Base-by-base conservation (phyloP, 2,113 vertebrate species). In the Acanthisitta chloris region DNA sequence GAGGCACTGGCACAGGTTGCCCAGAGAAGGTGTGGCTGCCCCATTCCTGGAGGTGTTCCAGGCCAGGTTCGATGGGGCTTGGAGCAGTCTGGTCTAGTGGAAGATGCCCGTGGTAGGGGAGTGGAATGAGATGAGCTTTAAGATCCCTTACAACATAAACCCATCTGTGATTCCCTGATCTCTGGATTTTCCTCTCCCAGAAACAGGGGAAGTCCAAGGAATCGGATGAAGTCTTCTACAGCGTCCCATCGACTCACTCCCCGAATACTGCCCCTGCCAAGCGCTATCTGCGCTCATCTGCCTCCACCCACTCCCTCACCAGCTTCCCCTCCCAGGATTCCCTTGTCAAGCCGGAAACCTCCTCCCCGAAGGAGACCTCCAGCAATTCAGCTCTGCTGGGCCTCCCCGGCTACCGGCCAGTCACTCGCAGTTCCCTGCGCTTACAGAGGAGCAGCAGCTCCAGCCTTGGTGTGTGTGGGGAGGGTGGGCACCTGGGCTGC, bases 361-460 rank as follows among this genome's bases (percentile, higher is more conserved):
- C 94, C 16, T 98, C 97, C 17, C 97, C 97, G 0, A 94, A 98
- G 3, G 98, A 98, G 2, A 24, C 86, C 72, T 43, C 94, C 1
- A 71, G 94, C 45, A 97, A 97, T 17, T 97, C 99, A 0, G 96
- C 98, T 2, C 97, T 99, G 46, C 95, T 98, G 42, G 98, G 97
- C 49, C 98, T 99, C 21, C 99, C 99, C 1, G 99, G 99, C 8
- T 99, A 99, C 95, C 98, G 99, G 18, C 98, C 98, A 0, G 97
- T 98, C 40, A 99, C 99, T 15, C 97, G 98, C 13, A 97, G 97
- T 59, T 98, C 98, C 42, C 57, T 97, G 59, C 71, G 97, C 23
- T 97, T 92, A 81, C 97, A 89, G 88, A 94, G 78, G 15, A 84
- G 90, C 28, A 98, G 98, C 81, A 89, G 72, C 40, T 92, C 90